Percentiles rank a stretch among this genome's conserved stretches.
Evolutionary conservation across 2,113 vertebrate species (phyloP).

Genomic region (Notothenia coriiceps): DNA sequence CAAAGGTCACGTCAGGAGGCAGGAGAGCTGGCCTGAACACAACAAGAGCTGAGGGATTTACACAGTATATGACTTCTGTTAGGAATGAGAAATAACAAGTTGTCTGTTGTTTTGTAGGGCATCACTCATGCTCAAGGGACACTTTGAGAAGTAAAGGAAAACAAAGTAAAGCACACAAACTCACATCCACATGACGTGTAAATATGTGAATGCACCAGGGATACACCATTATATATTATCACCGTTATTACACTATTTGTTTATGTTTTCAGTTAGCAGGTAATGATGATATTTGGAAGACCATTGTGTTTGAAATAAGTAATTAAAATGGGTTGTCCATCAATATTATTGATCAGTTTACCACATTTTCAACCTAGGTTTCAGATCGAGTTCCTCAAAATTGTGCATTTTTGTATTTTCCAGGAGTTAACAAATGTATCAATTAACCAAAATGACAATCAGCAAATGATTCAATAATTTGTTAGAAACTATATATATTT

Average conservation of each 20-base stretch:
- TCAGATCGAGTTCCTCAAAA: background rate
- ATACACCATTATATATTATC: background rate
- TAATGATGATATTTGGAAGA: background rate
- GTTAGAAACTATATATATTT: too few relatives aligned
- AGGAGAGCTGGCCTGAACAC: constrained; percentile 51
- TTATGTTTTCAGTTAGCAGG: background rate
- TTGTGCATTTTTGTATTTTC: background rate
- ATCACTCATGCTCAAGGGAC: constrained; percentile 40
- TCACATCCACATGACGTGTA: background rate
- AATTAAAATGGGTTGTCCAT: too few relatives aligned
- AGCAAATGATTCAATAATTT: background rate
- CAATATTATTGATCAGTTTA: too few relatives aligned
- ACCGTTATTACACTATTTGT: constrained; percentile 9
- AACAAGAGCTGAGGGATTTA: constrained; percentile 53
- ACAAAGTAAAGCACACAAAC: background rate
- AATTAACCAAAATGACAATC: background rate
- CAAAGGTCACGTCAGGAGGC: constrained; percentile 78
- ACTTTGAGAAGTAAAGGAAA: constrained; percentile 14
- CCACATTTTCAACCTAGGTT: background rate
- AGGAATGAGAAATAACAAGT: constrained; percentile 50
- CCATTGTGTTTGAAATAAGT: background rate
- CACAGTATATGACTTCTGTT: constrained; percentile 35
- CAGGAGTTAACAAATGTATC: background rate
- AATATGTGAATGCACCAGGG: background rate
- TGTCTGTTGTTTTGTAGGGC: constrained; percentile 52